phyloP scores from a whole-genome alignment of 2,888 invertebrate genomes.

The Ophonus ardosiacus region DNA sequence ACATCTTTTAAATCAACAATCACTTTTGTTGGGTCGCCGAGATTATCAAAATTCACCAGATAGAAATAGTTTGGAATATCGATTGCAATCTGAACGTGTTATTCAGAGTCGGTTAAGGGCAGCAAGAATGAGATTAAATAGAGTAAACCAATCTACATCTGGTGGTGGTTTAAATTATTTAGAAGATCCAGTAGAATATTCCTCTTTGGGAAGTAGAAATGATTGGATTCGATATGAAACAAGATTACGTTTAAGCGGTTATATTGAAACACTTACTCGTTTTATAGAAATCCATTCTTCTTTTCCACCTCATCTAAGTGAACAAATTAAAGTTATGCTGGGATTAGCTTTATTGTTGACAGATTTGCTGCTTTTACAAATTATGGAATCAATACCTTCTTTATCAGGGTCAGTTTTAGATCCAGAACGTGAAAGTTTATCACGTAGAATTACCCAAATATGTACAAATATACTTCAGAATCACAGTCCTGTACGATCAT shows the following conservation, averaged over 20 bases:
- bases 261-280: slow-evolving; percentile 76
- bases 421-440: slow-evolving; percentile 72
- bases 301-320: slow-evolving; percentile 67
- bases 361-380: slow-evolving; percentile 76
- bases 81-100: slow-evolving; percentile 56
- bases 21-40: slow-evolving; percentile 52
- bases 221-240: slow-evolving; percentile 71
- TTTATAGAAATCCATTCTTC: slow-evolving; percentile 75
- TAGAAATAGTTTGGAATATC: slow-evolving; percentile 56
- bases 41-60: slow-evolving; percentile 51
- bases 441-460: slow-evolving; percentile 73
- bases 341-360: slow-evolving; percentile 76
- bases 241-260: slow-evolving; percentile 75
- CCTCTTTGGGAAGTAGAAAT: slow-evolving; percentile 71
- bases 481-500: slow-evolving; percentile 66
- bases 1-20: slow-evolving; percentile 54
- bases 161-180: slow-evolving; percentile 60
- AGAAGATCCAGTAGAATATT: slow-evolving; percentile 63
- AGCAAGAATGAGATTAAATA: slow-evolving; percentile 70
- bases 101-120: slow-evolving; percentile 53
- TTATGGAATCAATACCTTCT: slow-evolving; percentile 75
- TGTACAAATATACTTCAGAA: slow-evolving; percentile 72
- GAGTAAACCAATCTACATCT: slow-evolving; percentile 67
- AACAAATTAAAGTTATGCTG: slow-evolving; percentile 70
- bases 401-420: slow-evolving; percentile 73